phyloP scores from a whole-genome alignment of 2,113 vertebrate genomes.

The Hippoglossus stenolepis region DNA sequence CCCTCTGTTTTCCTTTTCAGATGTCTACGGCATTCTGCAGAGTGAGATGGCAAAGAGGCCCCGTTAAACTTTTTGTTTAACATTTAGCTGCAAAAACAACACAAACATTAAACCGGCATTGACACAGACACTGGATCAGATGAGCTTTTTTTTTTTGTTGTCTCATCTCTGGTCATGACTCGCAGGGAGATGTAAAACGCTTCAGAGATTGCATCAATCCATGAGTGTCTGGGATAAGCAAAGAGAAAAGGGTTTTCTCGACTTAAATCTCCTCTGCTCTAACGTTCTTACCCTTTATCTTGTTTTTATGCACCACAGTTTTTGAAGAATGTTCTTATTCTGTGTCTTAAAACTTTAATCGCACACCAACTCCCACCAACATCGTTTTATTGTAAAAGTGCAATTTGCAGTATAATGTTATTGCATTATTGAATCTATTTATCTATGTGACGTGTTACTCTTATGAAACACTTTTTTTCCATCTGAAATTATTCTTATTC shows the following conservation, averaged over 20 bases:
- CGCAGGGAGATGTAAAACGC: neutral
- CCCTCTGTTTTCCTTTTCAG: constrained; percentile 26
- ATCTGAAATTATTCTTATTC: too few relatives aligned
- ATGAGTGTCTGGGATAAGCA: neutral
- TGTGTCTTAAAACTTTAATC: neutral
- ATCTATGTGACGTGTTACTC: too few relatives aligned
- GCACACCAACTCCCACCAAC: neutral
- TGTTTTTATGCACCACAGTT: neutral
- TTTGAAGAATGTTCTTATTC: neutral
- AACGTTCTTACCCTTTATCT: neutral
- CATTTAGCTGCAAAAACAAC: constrained; percentile 38
- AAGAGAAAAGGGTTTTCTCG: neutral
- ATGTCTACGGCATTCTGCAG: constrained; percentile 44
- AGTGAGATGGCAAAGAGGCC: neutral
- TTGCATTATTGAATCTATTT: neutral
- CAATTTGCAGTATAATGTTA: neutral
- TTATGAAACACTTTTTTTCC: too few relatives aligned
- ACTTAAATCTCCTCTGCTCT: neutral
- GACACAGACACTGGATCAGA: neutral
- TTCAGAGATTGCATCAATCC: neutral
- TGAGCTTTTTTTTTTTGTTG: neutral
- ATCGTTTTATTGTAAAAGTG: neutral
- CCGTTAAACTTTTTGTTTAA: neutral
- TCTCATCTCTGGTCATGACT: neutral
- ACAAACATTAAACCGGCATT: neutral